These are phyloP conservation scores for Fratercula arctica DNA, from an alignment of 2,797 vertebrate species.

Conservation along the genomic window DNA sequence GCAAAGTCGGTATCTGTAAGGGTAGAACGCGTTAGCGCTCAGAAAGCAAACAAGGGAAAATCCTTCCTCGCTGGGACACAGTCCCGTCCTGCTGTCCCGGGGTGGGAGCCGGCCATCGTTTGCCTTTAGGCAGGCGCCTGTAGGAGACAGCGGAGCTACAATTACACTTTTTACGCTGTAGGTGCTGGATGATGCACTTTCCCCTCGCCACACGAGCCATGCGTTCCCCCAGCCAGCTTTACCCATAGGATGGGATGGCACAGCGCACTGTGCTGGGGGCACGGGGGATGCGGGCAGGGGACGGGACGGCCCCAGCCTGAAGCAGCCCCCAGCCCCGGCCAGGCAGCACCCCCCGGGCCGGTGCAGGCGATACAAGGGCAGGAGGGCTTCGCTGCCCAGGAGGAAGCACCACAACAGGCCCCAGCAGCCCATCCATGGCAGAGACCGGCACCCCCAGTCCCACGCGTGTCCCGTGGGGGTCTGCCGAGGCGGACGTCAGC, in stretches of 20 bases:
- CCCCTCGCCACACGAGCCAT: fast-evolving
- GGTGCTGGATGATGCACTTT: not conserved
- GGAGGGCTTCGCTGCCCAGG: not conserved
- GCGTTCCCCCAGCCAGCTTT: fast-evolving
- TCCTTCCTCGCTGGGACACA: not conserved
- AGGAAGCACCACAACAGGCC: not conserved
- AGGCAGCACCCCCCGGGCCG: not conserved
- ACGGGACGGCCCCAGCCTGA: fast-evolving
- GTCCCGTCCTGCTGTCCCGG: fast-evolving
- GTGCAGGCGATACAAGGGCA: not conserved
- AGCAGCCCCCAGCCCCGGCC: not conserved
- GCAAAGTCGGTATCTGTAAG: not conserved
- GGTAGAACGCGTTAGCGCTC: fast-evolving
- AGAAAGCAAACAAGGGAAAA: not conserved
- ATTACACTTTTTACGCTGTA: not conserved
- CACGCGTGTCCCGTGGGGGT: fast-evolving
- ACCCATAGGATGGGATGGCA: not conserved
- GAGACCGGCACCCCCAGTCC: not conserved
- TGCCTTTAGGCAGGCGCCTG: too few species aligned
- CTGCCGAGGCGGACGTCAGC: fast-evolving
- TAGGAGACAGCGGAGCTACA: fast-evolving
- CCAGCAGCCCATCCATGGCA: not conserved
- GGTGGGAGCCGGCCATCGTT: fast-evolving
- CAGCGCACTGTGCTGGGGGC: fast-evolving
- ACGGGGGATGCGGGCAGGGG: fast-evolving